Conservation (phyloP, 2,888 invertebrate species). For the Eupithecia inturbata region DNA sequence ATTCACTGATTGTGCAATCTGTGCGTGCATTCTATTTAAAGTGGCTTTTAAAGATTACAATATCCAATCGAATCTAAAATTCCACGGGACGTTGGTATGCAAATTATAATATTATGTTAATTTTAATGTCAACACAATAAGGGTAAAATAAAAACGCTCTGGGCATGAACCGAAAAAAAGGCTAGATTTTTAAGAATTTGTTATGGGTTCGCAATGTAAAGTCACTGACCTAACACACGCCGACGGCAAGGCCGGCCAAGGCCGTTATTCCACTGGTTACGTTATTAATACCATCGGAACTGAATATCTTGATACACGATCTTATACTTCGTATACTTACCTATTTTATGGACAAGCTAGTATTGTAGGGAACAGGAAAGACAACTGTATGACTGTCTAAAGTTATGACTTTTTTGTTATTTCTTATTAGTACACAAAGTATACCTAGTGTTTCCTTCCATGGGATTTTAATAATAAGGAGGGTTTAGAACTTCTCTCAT, state of each 20-base stretch:
- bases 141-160: neutral
- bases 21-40: neutral
- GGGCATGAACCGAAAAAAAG: slow-evolving; percentile 4
- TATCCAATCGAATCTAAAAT: neutral
- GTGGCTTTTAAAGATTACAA: neutral
- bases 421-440: neutral
- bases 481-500: neutral
- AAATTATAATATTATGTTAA: neutral
- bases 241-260: slow-evolving; percentile 78
- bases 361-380: neutral
- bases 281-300: slow-evolving; percentile 36
- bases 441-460: neutral
- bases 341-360: neutral
- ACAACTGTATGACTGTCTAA: no score
- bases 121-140: neutral
- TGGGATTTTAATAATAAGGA: neutral
- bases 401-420: no score
- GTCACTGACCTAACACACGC: slow-evolving; percentile 59
- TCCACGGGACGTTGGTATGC: neutral
- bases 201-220: slow-evolving; percentile 27
- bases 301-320: slow-evolving; percentile 13
- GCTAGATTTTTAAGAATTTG: slow-evolving; percentile 7
- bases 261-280: slow-evolving; percentile 60
- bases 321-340: neutral
- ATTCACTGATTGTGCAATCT: neutral